Evolutionary conservation across 1,140 invertebrate genomes (phyloP).

Genomic region (Octopus bimaculoides): DNA sequence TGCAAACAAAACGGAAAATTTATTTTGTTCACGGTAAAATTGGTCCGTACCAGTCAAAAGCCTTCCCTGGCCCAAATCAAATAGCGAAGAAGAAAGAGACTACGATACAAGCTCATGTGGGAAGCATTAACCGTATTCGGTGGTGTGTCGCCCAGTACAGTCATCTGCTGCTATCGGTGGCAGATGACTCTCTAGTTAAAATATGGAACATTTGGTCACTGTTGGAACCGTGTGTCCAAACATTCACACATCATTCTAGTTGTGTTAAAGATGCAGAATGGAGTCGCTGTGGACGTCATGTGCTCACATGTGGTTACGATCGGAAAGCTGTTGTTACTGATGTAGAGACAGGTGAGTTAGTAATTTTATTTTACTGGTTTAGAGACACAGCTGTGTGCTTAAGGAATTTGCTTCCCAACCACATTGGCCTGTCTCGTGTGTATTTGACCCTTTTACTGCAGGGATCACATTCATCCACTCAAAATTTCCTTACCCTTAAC

Average conservation of each 20-base stretch:
- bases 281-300: slow-evolving; percentile 35
- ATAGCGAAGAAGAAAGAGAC: slow-evolving; percentile 25
- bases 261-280: slow-evolving; percentile 50
- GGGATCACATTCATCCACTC: no score
- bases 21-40: slow-evolving; percentile 45
- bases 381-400: no score
- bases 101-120: slow-evolving; percentile 30
- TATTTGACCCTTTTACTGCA: no score
- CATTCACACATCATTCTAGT: slow-evolving; percentile 36
- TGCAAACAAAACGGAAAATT: slow-evolving; percentile 25
- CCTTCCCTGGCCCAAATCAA: slow-evolving; percentile 3
- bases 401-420: no score
- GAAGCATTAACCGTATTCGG: slow-evolving; percentile 38
- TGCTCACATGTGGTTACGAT: slow-evolving; percentile 49
- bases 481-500: no score
- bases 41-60: background rate
- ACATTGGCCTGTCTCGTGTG: no score
- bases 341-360: slow-evolving; percentile 44
- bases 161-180: slow-evolving; percentile 45
- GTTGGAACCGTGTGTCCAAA: slow-evolving; percentile 31
- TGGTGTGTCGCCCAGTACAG: slow-evolving; percentile 56
- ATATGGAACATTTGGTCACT: slow-evolving; percentile 51
- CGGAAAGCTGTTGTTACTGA: slow-evolving; percentile 39
- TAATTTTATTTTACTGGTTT: no score
- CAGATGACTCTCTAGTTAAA: slow-evolving; percentile 49